A percentile compares a stretch with the other conserved stretches of the same genome.
Conservation (phyloP, 1,140 invertebrate species). For the Propsilocerus akamusi region DNA sequence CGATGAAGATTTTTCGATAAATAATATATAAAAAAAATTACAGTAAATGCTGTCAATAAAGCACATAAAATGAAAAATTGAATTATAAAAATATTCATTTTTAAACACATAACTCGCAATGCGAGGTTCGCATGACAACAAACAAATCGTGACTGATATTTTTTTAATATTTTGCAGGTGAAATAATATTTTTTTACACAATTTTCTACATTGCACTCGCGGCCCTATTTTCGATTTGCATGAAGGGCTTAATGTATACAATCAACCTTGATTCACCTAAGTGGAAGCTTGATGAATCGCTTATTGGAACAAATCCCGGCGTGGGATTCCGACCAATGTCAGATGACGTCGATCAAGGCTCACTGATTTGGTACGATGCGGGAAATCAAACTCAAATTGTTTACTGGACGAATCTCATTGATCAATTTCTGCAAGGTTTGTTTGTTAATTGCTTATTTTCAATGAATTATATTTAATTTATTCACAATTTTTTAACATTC, state of each 20-base stretch:
- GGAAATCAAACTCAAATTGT: conserved; percentile 36
- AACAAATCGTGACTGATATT: no score
- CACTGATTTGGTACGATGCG: conserved; percentile 59
- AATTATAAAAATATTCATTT: no score
- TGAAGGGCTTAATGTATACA: conserved; percentile 56
- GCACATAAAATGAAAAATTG: no score
- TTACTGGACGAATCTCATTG: conserved; percentile 42
- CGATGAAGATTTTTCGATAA: no score
- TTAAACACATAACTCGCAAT: no score
- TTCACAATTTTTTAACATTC: conserved; percentile 17
- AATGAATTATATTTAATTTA: no score
- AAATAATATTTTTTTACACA: conserved; percentile 64
- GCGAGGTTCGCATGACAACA: no score
- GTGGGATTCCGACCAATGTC: conserved; percentile 70
- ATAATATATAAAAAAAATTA: no score
- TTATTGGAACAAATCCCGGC: conserved; percentile 76
- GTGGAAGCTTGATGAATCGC: conserved; percentile 48
- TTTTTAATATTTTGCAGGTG: conserved; percentile 49
- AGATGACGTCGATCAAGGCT: conserved; percentile 43
- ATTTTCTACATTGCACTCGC: conserved; percentile 65
- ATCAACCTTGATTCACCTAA: conserved; percentile 47
- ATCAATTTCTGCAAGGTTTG: conserved; percentile 46
- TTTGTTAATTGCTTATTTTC: not conserved
- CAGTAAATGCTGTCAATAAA: no score
- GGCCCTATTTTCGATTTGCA: conserved; percentile 61